phyloP scores from a whole-genome alignment of 2,797 vertebrate genomes.

The Toxotes lorentzi region DNA sequence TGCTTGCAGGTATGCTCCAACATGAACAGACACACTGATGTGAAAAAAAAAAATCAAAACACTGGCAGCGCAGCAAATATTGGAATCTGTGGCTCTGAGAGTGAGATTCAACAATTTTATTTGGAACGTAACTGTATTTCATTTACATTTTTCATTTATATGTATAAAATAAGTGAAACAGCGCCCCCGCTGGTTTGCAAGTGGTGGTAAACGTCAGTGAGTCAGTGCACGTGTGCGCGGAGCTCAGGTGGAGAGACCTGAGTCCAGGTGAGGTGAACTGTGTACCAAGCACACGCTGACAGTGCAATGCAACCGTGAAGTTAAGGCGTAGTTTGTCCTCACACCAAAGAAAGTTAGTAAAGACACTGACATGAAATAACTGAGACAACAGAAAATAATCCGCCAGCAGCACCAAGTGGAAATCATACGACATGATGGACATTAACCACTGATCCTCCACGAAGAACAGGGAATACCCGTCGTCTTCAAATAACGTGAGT shows the following conservation, averaged over 20 bases:
- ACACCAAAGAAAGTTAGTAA: not conserved
- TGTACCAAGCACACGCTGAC: not conserved
- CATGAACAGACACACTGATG: too few species aligned
- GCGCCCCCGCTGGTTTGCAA: not conserved
- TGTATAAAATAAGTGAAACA: not conserved
- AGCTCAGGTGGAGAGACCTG: too few species aligned
- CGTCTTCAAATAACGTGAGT: not conserved
- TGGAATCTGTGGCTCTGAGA: conserved; percentile 4
- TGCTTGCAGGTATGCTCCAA: not conserved
- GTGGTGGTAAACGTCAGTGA: too few species aligned
- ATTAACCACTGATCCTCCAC: not conserved
- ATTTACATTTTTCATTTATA: not conserved
- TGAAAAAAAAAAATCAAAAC: too few species aligned
- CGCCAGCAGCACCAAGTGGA: too few species aligned
- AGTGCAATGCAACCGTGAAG: not conserved
- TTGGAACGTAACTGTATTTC: not conserved
- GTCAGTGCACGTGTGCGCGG: too few species aligned
- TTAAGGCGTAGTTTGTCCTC: not conserved
- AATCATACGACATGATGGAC: not conserved
- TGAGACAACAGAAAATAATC: not conserved
- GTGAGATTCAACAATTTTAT: not conserved
- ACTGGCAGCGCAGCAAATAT: not conserved
- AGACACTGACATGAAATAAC: too few species aligned
- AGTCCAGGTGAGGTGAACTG: too few species aligned
- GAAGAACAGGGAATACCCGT: not conserved